Evolutionary conservation across 2,113 vertebrate genomes (phyloP).

Genomic region (Hemiprocne comata): DNA sequence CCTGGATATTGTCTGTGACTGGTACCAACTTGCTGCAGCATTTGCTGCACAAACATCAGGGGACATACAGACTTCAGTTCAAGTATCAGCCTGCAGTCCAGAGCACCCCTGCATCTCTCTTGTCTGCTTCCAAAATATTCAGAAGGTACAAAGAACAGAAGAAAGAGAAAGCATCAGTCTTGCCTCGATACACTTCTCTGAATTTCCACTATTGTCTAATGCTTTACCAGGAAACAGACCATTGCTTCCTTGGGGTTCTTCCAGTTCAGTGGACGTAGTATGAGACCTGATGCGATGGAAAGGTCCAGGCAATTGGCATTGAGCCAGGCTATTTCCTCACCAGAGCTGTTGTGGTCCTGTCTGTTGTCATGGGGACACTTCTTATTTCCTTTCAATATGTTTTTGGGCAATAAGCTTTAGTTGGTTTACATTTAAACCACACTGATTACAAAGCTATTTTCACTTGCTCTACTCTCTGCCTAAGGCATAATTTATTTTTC

Average conservation of each 20-base stretch:
- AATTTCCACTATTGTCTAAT: neutral
- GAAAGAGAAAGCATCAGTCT: neutral
- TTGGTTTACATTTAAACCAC: neutral
- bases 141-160: neutral
- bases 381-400: neutral
- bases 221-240: neutral
- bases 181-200: neutral
- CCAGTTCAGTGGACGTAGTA: neutral
- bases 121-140: neutral
- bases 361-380: neutral
- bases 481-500: neutral
- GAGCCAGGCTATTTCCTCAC: neutral
- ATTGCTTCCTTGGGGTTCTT: neutral
- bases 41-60: neutral
- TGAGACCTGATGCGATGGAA: neutral
- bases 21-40: neutral
- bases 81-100: neutral
- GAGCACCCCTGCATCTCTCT: neutral
- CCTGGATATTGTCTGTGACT: neutral
- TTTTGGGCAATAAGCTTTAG: neutral
- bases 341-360: neutral
- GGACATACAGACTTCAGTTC: neutral
- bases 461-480: neutral
- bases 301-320: neutral
- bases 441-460: neutral